Conservation (phyloP, 2,888 invertebrate genomes). For the Agonopterix heracliana region DNA sequence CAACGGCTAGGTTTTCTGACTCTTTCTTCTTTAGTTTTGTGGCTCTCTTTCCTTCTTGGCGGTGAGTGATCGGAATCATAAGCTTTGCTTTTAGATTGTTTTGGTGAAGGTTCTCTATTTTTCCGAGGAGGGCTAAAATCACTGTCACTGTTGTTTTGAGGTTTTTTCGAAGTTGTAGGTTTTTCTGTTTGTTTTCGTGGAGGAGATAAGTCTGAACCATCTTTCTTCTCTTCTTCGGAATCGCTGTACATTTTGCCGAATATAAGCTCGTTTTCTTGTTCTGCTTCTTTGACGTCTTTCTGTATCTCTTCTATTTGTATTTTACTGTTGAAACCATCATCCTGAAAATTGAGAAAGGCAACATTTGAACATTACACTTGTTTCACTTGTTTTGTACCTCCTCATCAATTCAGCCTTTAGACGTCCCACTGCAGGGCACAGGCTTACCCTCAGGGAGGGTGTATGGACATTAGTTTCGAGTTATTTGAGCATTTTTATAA, state of each 20-base stretch:
- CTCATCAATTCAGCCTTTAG: too few species aligned
- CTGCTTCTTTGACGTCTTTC: conserved; percentile 45
- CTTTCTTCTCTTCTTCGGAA: conserved; percentile 57
- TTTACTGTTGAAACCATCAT: conserved; percentile 69
- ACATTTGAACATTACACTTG: too few species aligned
- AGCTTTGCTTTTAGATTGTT: conserved; percentile 13
- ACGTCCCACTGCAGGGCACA: too few species aligned
- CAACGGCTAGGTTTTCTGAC: conserved; percentile 38
- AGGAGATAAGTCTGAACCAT: conserved; percentile 38
- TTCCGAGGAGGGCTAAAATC: conserved; percentile 56
- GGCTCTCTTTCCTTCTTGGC: conserved; percentile 25
- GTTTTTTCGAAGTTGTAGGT: conserved; percentile 10
- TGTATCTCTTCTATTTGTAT: conserved; percentile 63
- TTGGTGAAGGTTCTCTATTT: conserved; percentile 15
- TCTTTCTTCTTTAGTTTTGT: conserved; percentile 22
- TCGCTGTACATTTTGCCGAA: conserved; percentile 73
- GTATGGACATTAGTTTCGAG: too few species aligned
- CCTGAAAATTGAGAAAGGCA: conserved; percentile 41
- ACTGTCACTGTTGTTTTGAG: conserved; percentile 38
- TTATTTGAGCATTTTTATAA: too few species aligned
- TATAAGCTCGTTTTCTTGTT: conserved; percentile 61
- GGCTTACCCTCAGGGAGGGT: too few species aligned
- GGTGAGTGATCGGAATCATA: conserved; percentile 27
- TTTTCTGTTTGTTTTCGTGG: conserved; percentile 19
- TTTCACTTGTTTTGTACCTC: too few species aligned